Evolutionary conservation across 2,888 invertebrate species (phyloP).

Genomic region (Linyphia triangularis): DNA sequence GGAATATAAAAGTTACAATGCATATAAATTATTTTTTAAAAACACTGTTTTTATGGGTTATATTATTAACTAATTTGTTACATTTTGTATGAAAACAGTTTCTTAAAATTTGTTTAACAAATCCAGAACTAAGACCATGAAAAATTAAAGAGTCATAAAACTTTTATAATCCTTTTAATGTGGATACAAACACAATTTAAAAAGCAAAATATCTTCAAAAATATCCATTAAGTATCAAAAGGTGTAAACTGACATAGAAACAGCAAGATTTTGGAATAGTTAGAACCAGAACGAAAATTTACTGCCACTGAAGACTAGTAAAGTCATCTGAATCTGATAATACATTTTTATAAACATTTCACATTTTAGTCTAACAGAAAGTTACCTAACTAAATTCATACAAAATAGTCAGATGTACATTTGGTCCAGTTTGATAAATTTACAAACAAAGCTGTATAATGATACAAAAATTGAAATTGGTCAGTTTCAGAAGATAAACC

Average conservation of each 20-base stretch:
- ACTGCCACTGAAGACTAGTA: slow-evolving; percentile 29
- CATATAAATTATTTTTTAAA: too few relatives aligned
- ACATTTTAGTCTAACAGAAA: background rate
- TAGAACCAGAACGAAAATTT: slow-evolving; percentile 2
- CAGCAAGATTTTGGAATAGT: slow-evolving; percentile 17
- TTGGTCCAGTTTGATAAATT: background rate
- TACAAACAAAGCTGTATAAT: background rate
- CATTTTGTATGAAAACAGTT: too few relatives aligned
- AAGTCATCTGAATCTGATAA: background rate
- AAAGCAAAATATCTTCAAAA: slow-evolving; percentile 57
- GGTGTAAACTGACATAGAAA: slow-evolving; percentile 48
- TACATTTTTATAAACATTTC: background rate
- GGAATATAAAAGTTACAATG: too few relatives aligned
- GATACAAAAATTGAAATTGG: background rate
- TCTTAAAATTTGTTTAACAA: too few relatives aligned
- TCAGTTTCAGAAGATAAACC: background rate
- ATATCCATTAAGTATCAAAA: slow-evolving; percentile 52
- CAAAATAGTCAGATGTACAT: background rate
- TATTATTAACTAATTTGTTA: too few relatives aligned
- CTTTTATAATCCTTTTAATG: slow-evolving; percentile 39
- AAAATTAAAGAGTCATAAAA: too few relatives aligned
- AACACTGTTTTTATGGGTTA: too few relatives aligned
- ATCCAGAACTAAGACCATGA: too few relatives aligned
- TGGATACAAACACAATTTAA: slow-evolving; percentile 37
- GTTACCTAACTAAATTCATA: background rate